Base-by-base conservation (phyloP, 2,888 invertebrate genomes). In the Polydrusus cervinus region DNA sequence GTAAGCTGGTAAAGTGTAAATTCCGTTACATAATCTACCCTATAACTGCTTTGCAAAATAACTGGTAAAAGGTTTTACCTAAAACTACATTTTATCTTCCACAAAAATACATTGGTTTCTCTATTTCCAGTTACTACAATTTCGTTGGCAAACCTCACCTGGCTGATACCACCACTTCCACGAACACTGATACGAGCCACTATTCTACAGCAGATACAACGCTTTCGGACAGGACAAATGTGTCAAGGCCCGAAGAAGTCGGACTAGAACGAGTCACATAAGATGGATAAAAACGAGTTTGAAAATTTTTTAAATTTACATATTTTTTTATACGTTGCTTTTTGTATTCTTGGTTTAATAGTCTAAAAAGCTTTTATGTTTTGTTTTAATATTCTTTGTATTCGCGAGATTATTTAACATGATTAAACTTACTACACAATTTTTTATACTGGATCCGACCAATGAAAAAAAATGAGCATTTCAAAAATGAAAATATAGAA, bases 121-220 rank as follows among this genome's bases (percentile, higher is more conserved):
- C 72, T 49, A 75, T 78, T 82, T 84, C n/a, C 83, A 85, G 85
- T 70, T 85, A 85, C 77, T 84, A 84, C 74, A 78, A 80, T 47
- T 83, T 83, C 73, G 81, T 80, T 51, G 85, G 85, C 67, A 84
- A 82, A 80, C 83, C 85, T 40, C 83, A 84, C 71, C 78, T 84
- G 76, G 85, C 84, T 43, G 82, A 82, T 62, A 80, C 83, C 34
- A 78, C 83, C 76, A 81, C 81, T 40, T 80, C 78, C 14, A 80
- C 79, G 16, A 71, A 76, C 14, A 83, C 82, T n/a, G 76, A 80
- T 18, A 80, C 82, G 53, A 82, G 80, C 74, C 75, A 82, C 76
- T 81, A 77, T 60, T 82, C 74, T 8, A 80, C 80, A 3, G 78
- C 80, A 1, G 81, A 81, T 16, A 79, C 79, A 3, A 53, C 55